Evolutionary conservation across 2,113 vertebrate species (phyloP).

Genomic region (Columbina picui): DNA sequence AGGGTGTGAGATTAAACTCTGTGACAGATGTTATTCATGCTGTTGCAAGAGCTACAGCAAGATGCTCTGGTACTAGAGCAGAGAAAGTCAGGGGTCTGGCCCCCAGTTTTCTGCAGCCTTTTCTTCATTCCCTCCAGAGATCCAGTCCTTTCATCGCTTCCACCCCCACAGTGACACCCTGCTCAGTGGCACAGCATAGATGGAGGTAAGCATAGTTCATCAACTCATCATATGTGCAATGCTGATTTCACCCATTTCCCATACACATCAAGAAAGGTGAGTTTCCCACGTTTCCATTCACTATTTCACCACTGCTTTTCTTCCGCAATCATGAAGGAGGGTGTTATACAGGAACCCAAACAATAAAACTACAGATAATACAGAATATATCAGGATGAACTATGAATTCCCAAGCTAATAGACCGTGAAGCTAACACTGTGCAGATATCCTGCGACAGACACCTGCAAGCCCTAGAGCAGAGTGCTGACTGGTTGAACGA

Average conservation of each 20-base stretch:
- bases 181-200: background rate
- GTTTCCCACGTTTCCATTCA: background rate
- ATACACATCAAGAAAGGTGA: background rate
- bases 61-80: background rate
- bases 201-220: background rate
- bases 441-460: background rate
- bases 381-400: background rate
- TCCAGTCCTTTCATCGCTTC: background rate
- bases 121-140: background rate
- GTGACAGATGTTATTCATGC: background rate
- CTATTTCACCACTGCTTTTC: background rate
- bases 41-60: background rate
- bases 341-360: background rate
- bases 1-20: background rate
- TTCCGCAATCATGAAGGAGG: background rate
- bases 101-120: background rate
- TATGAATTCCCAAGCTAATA: background rate
- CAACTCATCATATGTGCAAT: background rate
- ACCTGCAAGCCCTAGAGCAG: background rate
- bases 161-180: background rate
- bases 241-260: background rate
- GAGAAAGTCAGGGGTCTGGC: background rate
- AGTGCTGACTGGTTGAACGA: background rate
- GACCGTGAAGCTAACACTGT: background rate
- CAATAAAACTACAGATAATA: background rate